Percentiles rank a stretch among this genome's conserved stretches.
Evolutionary conservation across 2,888 invertebrate genomes (phyloP).

Genomic region (Calliopum simillimum): DNA sequence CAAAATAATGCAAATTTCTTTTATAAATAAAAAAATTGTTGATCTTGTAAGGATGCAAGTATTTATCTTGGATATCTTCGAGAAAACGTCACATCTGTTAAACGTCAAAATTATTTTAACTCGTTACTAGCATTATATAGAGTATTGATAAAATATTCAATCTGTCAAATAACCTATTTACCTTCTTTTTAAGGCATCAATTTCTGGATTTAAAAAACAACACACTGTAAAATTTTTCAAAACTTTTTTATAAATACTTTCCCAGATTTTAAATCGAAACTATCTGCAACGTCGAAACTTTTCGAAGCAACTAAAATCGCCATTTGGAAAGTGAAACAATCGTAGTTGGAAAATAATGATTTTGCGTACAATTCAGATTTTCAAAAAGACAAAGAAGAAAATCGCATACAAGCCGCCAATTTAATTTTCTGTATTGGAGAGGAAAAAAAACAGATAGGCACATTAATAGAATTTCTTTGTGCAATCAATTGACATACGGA

Average conservation of each 20-base stretch:
- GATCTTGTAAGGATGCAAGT: background rate
- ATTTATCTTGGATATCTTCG: background rate
- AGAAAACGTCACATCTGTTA: background rate
- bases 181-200: no score
- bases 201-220: no score
- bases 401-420: no score
- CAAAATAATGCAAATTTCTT: background rate
- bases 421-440: background rate
- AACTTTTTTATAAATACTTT: background rate
- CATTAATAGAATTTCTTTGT: no score
- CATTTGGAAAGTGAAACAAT: constrained; percentile 49
- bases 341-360: constrained; percentile 42
- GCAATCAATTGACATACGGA: no score
- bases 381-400: constrained; percentile 9
- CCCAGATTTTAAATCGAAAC: constrained; percentile 3
- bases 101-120: background rate
- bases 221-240: background rate
- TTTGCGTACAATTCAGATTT: background rate
- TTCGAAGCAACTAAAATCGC: constrained; percentile 41
- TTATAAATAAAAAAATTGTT: background rate
- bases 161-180: no score
- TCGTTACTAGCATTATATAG: no score
- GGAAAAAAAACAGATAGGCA: background rate
- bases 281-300: constrained; percentile 39
- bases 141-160: no score